Conservation (phyloP, 2,113 vertebrate genomes). For the Neolamprologus sp. region DNA sequence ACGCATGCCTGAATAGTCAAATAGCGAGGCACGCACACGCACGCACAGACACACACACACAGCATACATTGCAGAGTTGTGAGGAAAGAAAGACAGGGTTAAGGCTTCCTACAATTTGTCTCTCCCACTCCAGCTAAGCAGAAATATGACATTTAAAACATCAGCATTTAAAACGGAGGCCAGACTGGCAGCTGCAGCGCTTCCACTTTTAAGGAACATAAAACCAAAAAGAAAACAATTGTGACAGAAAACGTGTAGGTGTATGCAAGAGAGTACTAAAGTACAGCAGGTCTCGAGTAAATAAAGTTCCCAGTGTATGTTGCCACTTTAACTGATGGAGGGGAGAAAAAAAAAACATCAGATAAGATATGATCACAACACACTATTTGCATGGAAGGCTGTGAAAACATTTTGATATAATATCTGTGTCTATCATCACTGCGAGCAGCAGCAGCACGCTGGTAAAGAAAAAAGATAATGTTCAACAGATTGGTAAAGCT, state of each 20-base stretch:
- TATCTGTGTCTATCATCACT: constrained; percentile 38
- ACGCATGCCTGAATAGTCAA: constrained; percentile 67
- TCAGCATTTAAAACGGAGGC: neutral
- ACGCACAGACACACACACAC: neutral
- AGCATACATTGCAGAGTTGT: neutral
- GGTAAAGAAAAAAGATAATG: constrained; percentile 29
- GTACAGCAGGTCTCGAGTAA: constrained; percentile 28
- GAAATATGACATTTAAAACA: constrained; percentile 22
- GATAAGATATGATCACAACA: constrained; percentile 51
- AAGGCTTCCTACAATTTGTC: constrained; percentile 3
- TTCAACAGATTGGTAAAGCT: constrained; percentile 46
- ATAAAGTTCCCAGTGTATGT: constrained; percentile 18
- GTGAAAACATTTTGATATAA: constrained; percentile 42
- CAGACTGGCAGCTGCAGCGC: neutral
- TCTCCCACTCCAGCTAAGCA: constrained; percentile 24
- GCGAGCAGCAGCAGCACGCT: neutral
- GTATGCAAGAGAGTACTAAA: constrained; percentile 16
- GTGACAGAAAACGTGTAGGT: constrained; percentile 31
- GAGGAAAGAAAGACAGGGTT: constrained; percentile 44
- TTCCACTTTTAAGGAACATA: neutral
- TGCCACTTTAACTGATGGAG: constrained; percentile 20
- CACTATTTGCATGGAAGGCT: constrained; percentile 36
- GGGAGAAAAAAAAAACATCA: neutral
- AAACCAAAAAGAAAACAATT: constrained; percentile 1
- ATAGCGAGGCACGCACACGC: constrained; percentile 8